These are phyloP conservation scores for Melospiza georgiana DNA, from an alignment of 2,113 vertebrate genomes.

Conservation along the genomic window DNA sequence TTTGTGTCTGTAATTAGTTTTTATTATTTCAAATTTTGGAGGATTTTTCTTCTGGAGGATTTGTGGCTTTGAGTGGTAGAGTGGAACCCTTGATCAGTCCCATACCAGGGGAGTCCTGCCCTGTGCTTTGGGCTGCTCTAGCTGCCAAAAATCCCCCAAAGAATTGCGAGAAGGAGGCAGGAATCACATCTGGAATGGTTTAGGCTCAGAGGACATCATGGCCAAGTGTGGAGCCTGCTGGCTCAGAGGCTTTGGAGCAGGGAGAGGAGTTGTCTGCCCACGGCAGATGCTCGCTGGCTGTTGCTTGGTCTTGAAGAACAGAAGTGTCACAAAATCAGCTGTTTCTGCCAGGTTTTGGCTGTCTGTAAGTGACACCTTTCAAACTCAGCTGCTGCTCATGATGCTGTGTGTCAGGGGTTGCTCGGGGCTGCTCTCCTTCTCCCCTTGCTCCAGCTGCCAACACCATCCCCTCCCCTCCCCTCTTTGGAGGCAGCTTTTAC, in stretches of 20 bases:
- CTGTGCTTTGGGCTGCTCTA: neutral
- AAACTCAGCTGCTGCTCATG: neutral
- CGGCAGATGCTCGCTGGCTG: neutral
- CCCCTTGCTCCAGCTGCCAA: neutral
- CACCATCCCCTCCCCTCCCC: neutral
- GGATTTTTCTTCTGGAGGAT: neutral
- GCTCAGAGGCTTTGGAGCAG: neutral
- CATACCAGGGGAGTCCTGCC: neutral
- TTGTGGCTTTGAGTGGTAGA: neutral
- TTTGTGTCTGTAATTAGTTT: constrained; percentile 23
- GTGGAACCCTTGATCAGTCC: neutral
- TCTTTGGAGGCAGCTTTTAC: neutral
- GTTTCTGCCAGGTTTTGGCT: constrained; percentile 27
- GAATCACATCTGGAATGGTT: neutral
- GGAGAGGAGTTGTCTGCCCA: neutral
- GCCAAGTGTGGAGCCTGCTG: neutral
- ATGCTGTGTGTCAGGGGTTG: neutral
- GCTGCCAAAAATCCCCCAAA: neutral
- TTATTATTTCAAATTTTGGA: constrained; percentile 10
- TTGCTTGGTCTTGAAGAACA: constrained; percentile 1
- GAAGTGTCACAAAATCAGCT: neutral
- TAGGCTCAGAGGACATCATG: neutral
- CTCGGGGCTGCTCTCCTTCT: neutral
- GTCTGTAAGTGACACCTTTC: constrained; percentile 15
- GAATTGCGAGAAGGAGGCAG: neutral